These are phyloP conservation scores for Lateolabrax maculatus DNA, from an alignment of 2,797 vertebrate genomes.

Conservation along the genomic window DNA sequence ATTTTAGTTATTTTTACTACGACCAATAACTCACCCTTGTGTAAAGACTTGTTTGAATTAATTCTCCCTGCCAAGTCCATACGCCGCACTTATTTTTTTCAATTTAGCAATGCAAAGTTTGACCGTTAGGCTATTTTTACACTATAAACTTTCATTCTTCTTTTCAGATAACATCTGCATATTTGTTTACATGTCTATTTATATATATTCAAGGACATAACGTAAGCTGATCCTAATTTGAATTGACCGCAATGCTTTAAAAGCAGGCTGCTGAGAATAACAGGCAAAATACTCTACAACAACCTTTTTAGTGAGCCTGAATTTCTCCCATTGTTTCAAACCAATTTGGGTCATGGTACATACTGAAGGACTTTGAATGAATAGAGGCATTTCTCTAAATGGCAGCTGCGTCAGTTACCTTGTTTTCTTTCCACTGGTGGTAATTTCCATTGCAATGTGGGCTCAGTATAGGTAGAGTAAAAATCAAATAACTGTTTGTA, in stretches of 20 bases:
- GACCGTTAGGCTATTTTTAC: neutral
- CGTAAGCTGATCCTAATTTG: conserved; percentile 47
- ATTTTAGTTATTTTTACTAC: no score
- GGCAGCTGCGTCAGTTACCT: conserved; percentile 26
- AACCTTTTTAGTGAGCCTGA: conserved; percentile 6
- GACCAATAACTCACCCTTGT: neutral
- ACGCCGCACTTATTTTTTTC: no score
- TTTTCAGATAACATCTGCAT: conserved; percentile 1
- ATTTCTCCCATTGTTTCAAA: conserved; percentile 33
- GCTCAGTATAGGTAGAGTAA: conserved; percentile 6
- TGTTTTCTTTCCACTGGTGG: conserved; percentile 33
- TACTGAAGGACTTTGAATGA: conserved; percentile 14
- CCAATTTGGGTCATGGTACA: conserved; percentile 20
- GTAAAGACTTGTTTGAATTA: neutral
- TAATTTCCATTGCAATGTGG: conserved; percentile 35
- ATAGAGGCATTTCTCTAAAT: conserved; percentile 35
- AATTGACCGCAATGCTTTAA: conserved; percentile 20
- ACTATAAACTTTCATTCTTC: neutral
- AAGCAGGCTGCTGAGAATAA: conserved; percentile 11
- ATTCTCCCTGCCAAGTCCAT: neutral
- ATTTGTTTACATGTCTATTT: conserved; percentile 53
- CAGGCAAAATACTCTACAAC: neutral
- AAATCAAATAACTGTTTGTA: neutral
- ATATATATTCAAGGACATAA: neutral
- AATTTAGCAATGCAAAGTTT: conserved; percentile 28